Evolutionary conservation across 2,113 vertebrate species (phyloP).

Genomic region (Microcebus ravelobensis): DNA sequence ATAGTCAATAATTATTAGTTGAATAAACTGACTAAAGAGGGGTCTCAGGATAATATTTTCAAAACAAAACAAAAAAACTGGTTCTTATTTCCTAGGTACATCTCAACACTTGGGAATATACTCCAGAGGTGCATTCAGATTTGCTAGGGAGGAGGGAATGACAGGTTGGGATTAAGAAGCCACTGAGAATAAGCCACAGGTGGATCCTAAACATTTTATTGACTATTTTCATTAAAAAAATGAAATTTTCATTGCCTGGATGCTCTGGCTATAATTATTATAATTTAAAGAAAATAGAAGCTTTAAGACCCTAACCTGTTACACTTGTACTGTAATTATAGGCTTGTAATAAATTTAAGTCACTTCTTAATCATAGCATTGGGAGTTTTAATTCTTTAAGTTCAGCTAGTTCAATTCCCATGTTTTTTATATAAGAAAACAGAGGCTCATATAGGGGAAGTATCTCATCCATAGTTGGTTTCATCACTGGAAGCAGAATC

Average conservation of each 20-base stretch:
- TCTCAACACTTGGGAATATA: not conserved
- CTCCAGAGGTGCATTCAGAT: conserved; percentile 20
- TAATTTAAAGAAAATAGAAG: conserved; percentile 64
- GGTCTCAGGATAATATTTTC: conserved; percentile 2
- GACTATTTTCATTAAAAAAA: conserved; percentile 4
- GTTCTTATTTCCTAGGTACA: conserved; percentile 19
- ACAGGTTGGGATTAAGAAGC: conserved; percentile 32
- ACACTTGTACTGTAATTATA: conserved; percentile 59
- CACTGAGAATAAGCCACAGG: conserved; percentile 49
- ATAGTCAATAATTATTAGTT: not conserved
- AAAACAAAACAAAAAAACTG: conserved; percentile 3
- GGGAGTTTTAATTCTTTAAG: conserved; percentile 53
- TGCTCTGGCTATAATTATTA: conserved; percentile 22
- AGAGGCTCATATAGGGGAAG: not conserved
- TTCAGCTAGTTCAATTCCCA: not conserved
- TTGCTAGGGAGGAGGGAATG: conserved; percentile 39
- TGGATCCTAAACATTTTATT: conserved; percentile 49
- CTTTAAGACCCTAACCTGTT: conserved; percentile 58
- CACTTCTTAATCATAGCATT: conserved; percentile 59
- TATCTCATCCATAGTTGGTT: not conserved
- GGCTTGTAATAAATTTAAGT: conserved; percentile 55
- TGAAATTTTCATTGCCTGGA: conserved; percentile 34
- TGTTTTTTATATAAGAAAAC: conserved; percentile 42
- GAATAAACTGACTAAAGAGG: conserved; percentile 47
- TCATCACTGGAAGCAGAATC: conserved; percentile 20